Conservation (phyloP, 2,797 vertebrate species). For the Catamblyrhynchus diadema region DNA sequence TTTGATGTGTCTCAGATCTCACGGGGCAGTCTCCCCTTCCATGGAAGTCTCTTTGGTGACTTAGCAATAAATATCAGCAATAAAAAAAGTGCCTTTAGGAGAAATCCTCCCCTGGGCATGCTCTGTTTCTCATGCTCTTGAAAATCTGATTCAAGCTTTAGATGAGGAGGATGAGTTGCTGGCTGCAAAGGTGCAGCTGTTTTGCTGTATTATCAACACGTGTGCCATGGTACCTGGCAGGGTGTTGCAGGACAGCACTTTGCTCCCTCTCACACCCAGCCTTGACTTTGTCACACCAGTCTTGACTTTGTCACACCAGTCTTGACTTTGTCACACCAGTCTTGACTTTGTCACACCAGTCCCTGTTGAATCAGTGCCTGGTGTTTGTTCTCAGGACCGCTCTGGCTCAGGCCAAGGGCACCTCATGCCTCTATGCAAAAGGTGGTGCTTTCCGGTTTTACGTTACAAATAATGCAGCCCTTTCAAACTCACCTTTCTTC, state of each 20-base stretch:
- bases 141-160: not conserved
- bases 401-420: not conserved
- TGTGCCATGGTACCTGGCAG: not conserved
- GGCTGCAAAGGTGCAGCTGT: not conserved
- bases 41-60: not conserved
- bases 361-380: not conserved
- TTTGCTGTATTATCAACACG: not conserved
- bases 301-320: not conserved
- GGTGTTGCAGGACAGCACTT: not conserved
- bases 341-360: not conserved
- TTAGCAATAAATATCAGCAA: not conserved
- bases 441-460: constrained; percentile 8
- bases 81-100: not conserved
- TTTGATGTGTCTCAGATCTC: not conserved
- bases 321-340: not conserved
- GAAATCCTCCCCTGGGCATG: not conserved
- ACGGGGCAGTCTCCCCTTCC: not conserved
- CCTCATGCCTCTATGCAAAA: not conserved
- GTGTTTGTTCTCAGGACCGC: not conserved
- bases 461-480: not conserved
- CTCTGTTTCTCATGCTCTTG: not conserved
- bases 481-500: constrained; percentile 4
- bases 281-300: not conserved
- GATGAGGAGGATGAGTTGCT: not conserved
- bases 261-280: not conserved